These are phyloP conservation scores for Trachelus iudaicus DNA, from an alignment of 2,888 invertebrate genomes.

Conservation along the genomic window DNA sequence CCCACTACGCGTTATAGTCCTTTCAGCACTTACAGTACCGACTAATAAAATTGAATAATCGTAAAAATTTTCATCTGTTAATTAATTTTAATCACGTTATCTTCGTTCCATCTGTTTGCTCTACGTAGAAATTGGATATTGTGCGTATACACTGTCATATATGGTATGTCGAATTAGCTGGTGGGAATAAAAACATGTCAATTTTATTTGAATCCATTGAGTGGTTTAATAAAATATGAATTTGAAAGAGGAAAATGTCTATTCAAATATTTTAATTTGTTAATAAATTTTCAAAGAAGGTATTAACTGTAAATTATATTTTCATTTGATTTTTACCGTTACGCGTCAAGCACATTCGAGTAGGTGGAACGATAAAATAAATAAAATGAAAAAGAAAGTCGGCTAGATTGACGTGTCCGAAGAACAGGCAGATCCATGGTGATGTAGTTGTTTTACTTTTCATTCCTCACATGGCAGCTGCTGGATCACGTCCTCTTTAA, in stretches of 20 bases:
- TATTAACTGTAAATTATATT: neutral
- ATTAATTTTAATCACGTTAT: neutral
- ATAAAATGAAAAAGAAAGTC: conserved; percentile 46
- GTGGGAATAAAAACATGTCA: neutral
- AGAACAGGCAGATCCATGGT: conserved; percentile 68
- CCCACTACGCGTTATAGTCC: neutral
- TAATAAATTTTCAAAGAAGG: neutral
- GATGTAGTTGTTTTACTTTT: conserved; percentile 89
- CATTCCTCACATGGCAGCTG: conserved; percentile 93
- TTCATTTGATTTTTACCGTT: neutral
- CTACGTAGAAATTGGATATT: neutral
- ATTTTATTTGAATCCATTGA: neutral
- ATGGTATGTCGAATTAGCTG: neutral
- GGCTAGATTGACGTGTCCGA: conserved; percentile 62
- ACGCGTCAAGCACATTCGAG: neutral
- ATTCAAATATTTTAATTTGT: neutral
- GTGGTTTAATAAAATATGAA: neutral
- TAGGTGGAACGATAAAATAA: neutral
- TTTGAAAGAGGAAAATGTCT: neutral
- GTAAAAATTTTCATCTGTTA: neutral
- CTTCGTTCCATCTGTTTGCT: neutral
- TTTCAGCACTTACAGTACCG: neutral
- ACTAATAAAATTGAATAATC: neutral
- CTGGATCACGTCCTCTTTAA: conserved; percentile 99
- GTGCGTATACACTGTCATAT: neutral